Conservation (phyloP, 2,888 invertebrate genomes). For the Sympetrum striolatum region DNA sequence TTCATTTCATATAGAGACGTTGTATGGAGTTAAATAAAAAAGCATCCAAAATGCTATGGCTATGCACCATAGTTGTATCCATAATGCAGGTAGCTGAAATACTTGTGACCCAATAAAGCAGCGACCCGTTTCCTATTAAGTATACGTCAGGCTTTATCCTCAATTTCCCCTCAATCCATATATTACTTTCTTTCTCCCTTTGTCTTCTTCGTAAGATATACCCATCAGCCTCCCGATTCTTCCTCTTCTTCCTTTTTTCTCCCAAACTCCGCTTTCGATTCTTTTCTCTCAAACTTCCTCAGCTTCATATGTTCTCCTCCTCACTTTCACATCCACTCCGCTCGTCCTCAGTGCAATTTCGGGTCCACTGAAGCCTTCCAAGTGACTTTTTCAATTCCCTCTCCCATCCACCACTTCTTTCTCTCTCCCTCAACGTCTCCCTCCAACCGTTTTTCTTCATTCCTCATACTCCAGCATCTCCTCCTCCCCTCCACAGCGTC, state of each 20-base stretch:
- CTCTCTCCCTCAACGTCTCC: not conserved
- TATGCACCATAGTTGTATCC: too few species aligned
- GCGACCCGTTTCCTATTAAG: too few species aligned
- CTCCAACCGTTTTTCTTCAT: not conserved
- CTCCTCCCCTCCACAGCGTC: not conserved
- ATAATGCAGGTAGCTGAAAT: too few species aligned
- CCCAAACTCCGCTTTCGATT: not conserved
- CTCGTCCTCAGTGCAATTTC: not conserved
- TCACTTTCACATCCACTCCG: not conserved
- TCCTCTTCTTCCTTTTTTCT: too few species aligned
- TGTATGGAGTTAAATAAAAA: too few species aligned
- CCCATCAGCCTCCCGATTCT: not conserved
- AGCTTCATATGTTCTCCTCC: not conserved
- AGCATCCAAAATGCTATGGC: too few species aligned
- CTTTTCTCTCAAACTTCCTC: not conserved
- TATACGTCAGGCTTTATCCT: too few species aligned
- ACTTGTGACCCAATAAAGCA: too few species aligned
- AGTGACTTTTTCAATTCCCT: not conserved
- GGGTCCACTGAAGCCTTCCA: not conserved
- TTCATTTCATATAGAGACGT: too few species aligned
- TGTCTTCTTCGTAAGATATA: too few species aligned
- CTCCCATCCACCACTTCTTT: not conserved
- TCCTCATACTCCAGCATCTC: not conserved
- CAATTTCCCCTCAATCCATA: too few species aligned
- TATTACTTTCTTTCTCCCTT: too few species aligned